Evolutionary conservation across 2,888 invertebrate species (phyloP), one percentile per base, ranked within the genome.

Genomic region (Lathronympha strigana): DNA sequence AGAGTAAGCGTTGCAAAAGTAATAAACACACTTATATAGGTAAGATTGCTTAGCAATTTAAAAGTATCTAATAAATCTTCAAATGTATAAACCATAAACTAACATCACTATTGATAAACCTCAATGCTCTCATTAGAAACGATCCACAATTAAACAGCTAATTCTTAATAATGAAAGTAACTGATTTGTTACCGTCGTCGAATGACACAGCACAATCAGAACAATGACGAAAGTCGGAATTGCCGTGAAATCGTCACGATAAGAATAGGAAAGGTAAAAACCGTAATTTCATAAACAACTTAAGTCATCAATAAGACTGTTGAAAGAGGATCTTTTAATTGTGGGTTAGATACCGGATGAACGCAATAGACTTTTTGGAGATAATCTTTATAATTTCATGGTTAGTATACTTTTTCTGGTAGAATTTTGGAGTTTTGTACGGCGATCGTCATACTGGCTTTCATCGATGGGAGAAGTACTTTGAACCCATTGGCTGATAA

Each of bases 171-270:
- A 57, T 45, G 57, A 54, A 54, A 54, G 57, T 45, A 31, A 57
- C 57, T 45, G 45, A 57, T 57, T 57, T 43, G 31, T 45, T 21
- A 31, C 57, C 43, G 45, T 57, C 53, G 15, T 53, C 57, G 31
- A 57, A 57, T 57, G 57, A 57, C 57, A 19, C 19, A 31, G 57
- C 57, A 31, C 43, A 45, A 57, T 2, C 28, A 19, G 43, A 31
- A 57, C 57, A 57, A 57, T 57, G 57, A 57, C 43, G 45, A 57
- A 57, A 45, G 19, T 21, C 57, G 57, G 31, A 57, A 57, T 55
- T 55, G 43, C 31, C 57, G 57, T 57, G 57, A 57, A 57, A 57
- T 40, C 57, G 45, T 45, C 57, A 45, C 28, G 21, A 57, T 45
- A 31, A 57, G 43, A 57, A n/a, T n/a, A n/a, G 38, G 21, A 54